A percentile compares a stretch with the other conserved stretches of the same genome.
Evolutionary conservation across 2,888 invertebrate species (phyloP).

Genomic region (Cabera pusaria): DNA sequence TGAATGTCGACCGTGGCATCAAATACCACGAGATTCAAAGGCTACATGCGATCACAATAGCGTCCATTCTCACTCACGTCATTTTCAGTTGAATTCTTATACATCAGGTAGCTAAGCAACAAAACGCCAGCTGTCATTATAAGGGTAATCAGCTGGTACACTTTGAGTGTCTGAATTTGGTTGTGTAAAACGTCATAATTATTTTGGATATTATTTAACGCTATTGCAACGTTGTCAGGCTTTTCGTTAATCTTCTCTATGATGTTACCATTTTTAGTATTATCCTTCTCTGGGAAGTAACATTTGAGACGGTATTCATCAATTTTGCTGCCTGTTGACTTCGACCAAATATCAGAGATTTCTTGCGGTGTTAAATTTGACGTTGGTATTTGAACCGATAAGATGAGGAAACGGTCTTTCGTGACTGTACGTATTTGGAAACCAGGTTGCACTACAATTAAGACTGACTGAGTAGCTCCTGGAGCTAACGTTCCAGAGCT

Average conservation of each 20-base stretch:
- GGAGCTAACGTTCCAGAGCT: constrained; percentile 90
- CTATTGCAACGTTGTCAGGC: constrained; percentile 89
- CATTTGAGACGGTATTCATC: constrained; percentile 90
- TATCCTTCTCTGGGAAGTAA: constrained; percentile 77
- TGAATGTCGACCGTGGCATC: constrained; percentile 51
- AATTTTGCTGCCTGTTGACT: constrained; percentile 82
- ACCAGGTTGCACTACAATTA: constrained; percentile 89
- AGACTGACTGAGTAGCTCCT: constrained; percentile 85
- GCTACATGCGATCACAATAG: constrained; percentile 70
- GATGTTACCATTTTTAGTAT: constrained; percentile 57
- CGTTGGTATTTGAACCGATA: constrained; percentile 88
- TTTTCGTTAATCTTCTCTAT: constrained; percentile 82
- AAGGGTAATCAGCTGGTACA: constrained; percentile 60
- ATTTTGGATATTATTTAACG: constrained; percentile 70
- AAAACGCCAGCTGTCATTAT: constrained; percentile 55
- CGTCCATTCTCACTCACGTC: no score
- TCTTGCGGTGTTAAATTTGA: constrained; percentile 83
- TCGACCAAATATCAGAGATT: constrained; percentile 89
- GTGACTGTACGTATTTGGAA: constrained; percentile 86
- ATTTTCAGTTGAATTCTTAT: constrained; percentile 52
- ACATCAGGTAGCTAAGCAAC: constrained; percentile 57
- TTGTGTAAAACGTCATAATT: constrained; percentile 57
- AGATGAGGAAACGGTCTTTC: constrained; percentile 94
- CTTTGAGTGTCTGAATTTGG: constrained; percentile 57
- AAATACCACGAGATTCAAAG: constrained; percentile 54